A percentile compares a stretch with the other conserved stretches of the same genome.
Evolutionary conservation across 2,888 invertebrate genomes (phyloP).

Genomic region (Lutraria lutraria): DNA sequence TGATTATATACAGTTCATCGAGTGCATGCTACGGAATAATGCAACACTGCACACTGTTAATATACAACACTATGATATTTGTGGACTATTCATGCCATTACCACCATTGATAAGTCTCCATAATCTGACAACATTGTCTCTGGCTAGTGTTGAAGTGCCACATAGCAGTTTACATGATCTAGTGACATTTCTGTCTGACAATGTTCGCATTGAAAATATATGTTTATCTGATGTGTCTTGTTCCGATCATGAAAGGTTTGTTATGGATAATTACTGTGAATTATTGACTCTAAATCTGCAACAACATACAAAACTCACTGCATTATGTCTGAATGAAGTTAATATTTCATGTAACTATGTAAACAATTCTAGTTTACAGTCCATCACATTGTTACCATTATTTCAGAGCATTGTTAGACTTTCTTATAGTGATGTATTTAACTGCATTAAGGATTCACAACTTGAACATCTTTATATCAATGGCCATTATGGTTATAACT

Average conservation of each 20-base stretch:
- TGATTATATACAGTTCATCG: not conserved
- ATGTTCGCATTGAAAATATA: not conserved
- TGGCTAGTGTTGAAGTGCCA: not conserved
- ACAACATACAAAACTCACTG: not conserved
- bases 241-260: not conserved
- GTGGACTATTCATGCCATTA: not conserved
- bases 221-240: not conserved
- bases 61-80: not conserved
- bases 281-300: not conserved
- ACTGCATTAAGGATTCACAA: not conserved
- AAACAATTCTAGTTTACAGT: constrained; percentile 3
- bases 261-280: not conserved
- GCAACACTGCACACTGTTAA: not conserved
- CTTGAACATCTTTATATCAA: not conserved
- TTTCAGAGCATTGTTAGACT: not conserved
- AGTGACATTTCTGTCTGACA: not conserved
- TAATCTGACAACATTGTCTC: not conserved
- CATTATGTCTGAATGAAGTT: not conserved
- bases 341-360: not conserved
- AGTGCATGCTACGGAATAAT: not conserved
- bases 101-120: not conserved
- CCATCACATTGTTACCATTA: not conserved
- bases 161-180: not conserved
- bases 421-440: not conserved
- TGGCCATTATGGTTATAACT: no score